Evolutionary conservation across 2,888 invertebrate genomes (phyloP), one percentile per base, ranked within the genome.

Genomic region (Ophonus ardosiacus): DNA sequence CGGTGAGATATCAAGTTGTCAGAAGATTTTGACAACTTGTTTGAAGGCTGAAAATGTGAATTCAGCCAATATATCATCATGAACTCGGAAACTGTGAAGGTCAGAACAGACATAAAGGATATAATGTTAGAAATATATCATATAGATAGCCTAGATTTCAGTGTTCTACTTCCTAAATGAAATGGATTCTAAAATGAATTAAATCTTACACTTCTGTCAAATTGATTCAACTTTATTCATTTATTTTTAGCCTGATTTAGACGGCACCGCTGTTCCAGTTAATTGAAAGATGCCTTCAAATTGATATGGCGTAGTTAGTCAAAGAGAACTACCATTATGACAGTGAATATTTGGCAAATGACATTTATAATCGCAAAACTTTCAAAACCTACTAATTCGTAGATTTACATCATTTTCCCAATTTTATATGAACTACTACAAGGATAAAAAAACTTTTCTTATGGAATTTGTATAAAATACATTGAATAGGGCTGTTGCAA

Each of bases 11-110:
- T 68, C 68, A 68, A 68, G 68, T 68, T 68, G 68, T 68, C 68
- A 68, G 68, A 38, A 68, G 68, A 68, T 68, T 68, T 68, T 68
- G 68, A 68, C 68, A 68, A 68, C 68, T 68, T 68, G 68, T 68
- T 68, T n/a, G 68, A 68, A 68, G 68, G 68, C 38, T 68, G 68
- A 38, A 68, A 68, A 68, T 68, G 68, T 68, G 68, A 68, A 68
- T 68, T 68, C 68, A 38, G 38, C 38, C 68, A 68, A 68, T 68
- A 68, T 68, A 68, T 68, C 68, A 68, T 68, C 68, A 68, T 31
- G 31, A 31, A n/a, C 38, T 68, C 68, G 68, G 31, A 38, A 68
- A 68, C 68, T 68, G 68, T 68, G 68, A 68, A 68, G 68, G 68
- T 68, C 68, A 68, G 38, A 68, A 38, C 68, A 68, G 68, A 68